Percentiles rank a stretch among this genome's conserved stretches.
These are phyloP conservation scores for Incurvaria masculella DNA, from an alignment of 2,888 invertebrate species.

Conservation along the genomic window DNA sequence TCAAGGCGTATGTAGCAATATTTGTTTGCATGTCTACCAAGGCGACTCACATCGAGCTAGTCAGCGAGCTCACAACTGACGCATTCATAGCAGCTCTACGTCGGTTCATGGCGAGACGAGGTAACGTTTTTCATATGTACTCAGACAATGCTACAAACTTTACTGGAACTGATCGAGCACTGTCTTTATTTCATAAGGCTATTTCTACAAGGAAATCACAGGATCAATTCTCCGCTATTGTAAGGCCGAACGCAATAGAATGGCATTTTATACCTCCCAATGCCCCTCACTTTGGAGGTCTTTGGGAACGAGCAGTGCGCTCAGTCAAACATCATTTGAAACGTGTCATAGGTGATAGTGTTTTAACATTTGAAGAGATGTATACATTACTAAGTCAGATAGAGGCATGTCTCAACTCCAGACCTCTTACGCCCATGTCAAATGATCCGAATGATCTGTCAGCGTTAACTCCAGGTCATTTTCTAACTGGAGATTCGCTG, in stretches of 20 bases:
- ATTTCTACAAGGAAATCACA: background rate
- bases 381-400: conserved; percentile 16
- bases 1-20: conserved; percentile 2
- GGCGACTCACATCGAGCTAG: conserved; percentile 12
- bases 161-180: conserved; percentile 7
- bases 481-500: conserved; percentile 15
- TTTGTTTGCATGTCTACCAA: conserved; percentile 1
- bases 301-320: conserved; percentile 15
- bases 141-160: conserved; percentile 16
- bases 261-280: conserved; percentile 15
- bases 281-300: conserved; percentile 16
- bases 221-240: background rate
- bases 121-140: conserved; percentile 10
- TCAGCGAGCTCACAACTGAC: conserved; percentile 10
- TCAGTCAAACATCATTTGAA: conserved; percentile 15
- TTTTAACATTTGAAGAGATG: conserved; percentile 17
- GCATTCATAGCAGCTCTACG: conserved; percentile 14
- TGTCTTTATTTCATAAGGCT: background rate
- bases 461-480: conserved; percentile 17
- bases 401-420: conserved; percentile 18
- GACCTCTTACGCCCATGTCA: conserved; percentile 16
- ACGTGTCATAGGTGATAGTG: conserved; percentile 18
- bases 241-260: background rate
- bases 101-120: conserved; percentile 12
- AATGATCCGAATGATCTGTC: conserved; percentile 18